Conservation (phyloP, 2,888 invertebrate species). For the Hermodice carunculata region DNA sequence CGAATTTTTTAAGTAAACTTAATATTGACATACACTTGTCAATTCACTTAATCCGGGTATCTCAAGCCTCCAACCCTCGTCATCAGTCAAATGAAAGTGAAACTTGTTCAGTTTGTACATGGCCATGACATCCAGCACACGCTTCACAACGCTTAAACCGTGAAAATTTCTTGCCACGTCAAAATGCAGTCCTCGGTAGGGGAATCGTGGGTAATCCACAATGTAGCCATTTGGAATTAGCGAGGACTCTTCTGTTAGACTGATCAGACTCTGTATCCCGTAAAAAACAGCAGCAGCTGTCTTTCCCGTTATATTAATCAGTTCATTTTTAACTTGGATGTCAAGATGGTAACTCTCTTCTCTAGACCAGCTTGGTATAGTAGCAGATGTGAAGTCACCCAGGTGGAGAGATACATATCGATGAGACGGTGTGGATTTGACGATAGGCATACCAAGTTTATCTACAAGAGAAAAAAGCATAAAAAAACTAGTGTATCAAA, state of each 20-base stretch:
- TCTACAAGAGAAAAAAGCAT: too few relatives aligned
- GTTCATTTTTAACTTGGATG: too few relatives aligned
- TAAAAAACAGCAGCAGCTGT: conserved; percentile 33
- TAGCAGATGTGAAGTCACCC: too few relatives aligned
- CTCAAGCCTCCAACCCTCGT: conserved; percentile 63
- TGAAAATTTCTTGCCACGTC: conserved; percentile 21
- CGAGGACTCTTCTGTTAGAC: too few relatives aligned
- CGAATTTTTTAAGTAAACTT: too few relatives aligned
- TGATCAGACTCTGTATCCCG: conserved; percentile 31
- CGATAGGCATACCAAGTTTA: too few relatives aligned
- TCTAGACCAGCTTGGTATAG: too few relatives aligned
- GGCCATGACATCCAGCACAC: conserved; percentile 53
- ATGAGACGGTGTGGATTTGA: too few relatives aligned
- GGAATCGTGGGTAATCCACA: conserved; percentile 26
- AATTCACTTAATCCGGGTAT: conserved; percentile 36
- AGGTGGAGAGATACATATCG: too few relatives aligned
- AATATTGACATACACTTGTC: too few relatives aligned
- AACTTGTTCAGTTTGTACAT: conserved; percentile 61
- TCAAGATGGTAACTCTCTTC: too few relatives aligned
- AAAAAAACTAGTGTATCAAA: too few relatives aligned
- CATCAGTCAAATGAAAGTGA: conserved; percentile 62
- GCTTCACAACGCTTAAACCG: conserved; percentile 12
- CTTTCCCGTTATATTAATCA: conserved; percentile 26
- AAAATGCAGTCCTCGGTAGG: conserved; percentile 16
- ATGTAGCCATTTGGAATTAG: conserved; percentile 12